These are phyloP conservation scores for Channa argus DNA, from an alignment of 2,113 vertebrate genomes.

Conservation along the genomic window DNA sequence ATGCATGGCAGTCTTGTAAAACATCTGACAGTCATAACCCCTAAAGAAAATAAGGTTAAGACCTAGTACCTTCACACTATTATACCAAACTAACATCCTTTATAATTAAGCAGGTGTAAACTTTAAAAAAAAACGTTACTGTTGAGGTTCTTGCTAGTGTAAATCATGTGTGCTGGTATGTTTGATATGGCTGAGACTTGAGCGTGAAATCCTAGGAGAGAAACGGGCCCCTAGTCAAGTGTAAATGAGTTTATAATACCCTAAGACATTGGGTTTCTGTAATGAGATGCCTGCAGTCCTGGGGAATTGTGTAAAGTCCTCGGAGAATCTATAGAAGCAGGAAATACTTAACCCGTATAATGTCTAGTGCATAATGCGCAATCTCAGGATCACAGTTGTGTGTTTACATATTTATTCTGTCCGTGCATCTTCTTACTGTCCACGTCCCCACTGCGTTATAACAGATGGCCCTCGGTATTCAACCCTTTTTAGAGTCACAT, in stretches of 20 bases:
- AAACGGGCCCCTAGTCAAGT: conserved; percentile 8
- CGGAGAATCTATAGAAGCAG: too few species aligned
- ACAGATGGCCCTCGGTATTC: too few species aligned
- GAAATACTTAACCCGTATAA: too few species aligned
- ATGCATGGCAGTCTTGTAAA: conserved; percentile 53
- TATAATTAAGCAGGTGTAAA: conserved; percentile 1
- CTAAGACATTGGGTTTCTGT: conserved; percentile 5
- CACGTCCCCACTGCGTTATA: too few species aligned
- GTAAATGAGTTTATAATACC: conserved; percentile 41
- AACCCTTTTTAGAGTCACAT: not conserved
- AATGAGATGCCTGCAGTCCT: not conserved
- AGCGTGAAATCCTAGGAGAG: too few species aligned
- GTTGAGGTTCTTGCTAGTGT: not conserved
- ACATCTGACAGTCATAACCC: conserved; percentile 48
- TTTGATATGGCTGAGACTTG: not conserved
- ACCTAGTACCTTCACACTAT: conserved; percentile 24
- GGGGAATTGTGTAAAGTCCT: not conserved
- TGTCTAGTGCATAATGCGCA: too few species aligned
- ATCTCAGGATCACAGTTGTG: too few species aligned
- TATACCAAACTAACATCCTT: conserved; percentile 10
- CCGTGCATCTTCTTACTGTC: too few species aligned
- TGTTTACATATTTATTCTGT: too few species aligned
- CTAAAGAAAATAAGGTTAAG: conserved; percentile 8
- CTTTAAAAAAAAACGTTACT: not conserved
- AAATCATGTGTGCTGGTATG: not conserved